Evolutionary conservation across 2,797 vertebrate species (phyloP).

Genomic region (Neopelma chrysocephalum): DNA sequence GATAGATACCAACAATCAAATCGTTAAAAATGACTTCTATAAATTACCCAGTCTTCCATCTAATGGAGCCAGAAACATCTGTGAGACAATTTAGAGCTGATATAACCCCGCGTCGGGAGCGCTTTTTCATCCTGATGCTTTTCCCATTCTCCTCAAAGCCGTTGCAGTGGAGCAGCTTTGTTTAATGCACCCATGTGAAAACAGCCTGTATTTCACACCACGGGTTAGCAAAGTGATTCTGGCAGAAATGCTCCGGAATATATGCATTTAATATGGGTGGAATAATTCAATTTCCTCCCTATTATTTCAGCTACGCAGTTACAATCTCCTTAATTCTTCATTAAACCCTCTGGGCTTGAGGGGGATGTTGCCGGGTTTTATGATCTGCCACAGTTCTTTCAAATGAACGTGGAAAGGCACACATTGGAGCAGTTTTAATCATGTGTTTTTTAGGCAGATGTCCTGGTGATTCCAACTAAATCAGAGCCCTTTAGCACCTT

Average conservation of each 20-base stretch:
- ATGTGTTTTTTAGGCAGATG: constrained; percentile 36
- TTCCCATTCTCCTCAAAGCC: constrained; percentile 45
- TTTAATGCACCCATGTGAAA: constrained; percentile 72
- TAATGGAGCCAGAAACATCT: constrained; percentile 77
- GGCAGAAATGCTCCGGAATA: constrained; percentile 68
- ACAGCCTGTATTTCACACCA: constrained; percentile 66
- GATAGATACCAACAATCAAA: constrained; percentile 82
- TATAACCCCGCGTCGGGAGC: constrained; percentile 39
- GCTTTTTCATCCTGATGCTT: constrained; percentile 71
- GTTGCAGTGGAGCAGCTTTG: constrained; percentile 32
- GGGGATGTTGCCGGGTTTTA: constrained; percentile 52
- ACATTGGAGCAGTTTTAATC: constrained; percentile 57
- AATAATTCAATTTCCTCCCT: constrained; percentile 75
- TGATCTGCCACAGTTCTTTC: constrained; percentile 38
- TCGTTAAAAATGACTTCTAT: constrained; percentile 77
- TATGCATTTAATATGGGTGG: constrained; percentile 71
- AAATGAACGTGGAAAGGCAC: constrained; percentile 54
- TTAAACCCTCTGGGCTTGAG: constrained; percentile 67
- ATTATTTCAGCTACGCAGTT: constrained; percentile 69
- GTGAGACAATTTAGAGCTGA: constrained; percentile 75
- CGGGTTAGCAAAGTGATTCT: constrained; percentile 53
- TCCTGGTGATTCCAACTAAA: constrained; percentile 32
- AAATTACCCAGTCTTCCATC: constrained; percentile 74
- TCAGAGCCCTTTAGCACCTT: constrained; percentile 20
- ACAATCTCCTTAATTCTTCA: constrained; percentile 73